Conservation (phyloP, 2,797 vertebrate species). For the Micromesistius poutassou region DNA sequence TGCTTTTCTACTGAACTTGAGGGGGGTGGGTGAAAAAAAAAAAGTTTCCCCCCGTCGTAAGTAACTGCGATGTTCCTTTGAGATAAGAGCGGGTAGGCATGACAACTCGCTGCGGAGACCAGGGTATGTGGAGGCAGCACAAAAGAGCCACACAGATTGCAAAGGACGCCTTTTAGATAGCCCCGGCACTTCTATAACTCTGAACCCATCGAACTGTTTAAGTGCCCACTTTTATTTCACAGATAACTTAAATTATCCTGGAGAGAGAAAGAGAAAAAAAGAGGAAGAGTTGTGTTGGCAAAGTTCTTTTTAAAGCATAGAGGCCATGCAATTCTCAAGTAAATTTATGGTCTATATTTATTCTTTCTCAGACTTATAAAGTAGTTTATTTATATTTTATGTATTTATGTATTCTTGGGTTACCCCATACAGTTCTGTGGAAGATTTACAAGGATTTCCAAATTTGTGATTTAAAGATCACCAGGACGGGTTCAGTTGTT, state of each 20-base stretch:
- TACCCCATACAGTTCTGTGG: neutral
- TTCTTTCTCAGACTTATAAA: neutral
- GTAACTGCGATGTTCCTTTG: conserved; percentile 76
- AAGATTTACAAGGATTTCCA: neutral
- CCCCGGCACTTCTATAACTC: conserved; percentile 55
- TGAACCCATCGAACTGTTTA: conserved; percentile 42
- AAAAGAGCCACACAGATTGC: conserved; percentile 70
- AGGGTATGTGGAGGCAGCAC: conserved; percentile 71
- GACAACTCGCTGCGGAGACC: conserved; percentile 74
- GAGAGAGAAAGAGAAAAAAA: neutral
- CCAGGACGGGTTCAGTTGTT: neutral
- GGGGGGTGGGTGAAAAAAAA: conserved; percentile 8
- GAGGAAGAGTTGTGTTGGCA: no score
- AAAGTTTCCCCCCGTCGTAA: conserved; percentile 50
- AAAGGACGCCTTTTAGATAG: conserved; percentile 68
- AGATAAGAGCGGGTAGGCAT: conserved; percentile 77
- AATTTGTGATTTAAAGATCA: neutral
- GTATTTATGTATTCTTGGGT: neutral
- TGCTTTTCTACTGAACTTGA: conserved; percentile 63
- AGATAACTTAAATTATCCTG: conserved; percentile 48
- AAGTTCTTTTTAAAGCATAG: no score
- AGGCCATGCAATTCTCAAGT: neutral
- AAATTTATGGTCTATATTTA: neutral
- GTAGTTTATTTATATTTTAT: neutral
- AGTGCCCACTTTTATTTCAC: conserved; percentile 48